Conservation (phyloP, 1,140 invertebrate genomes). For the Holotrichia oblita region DNA sequence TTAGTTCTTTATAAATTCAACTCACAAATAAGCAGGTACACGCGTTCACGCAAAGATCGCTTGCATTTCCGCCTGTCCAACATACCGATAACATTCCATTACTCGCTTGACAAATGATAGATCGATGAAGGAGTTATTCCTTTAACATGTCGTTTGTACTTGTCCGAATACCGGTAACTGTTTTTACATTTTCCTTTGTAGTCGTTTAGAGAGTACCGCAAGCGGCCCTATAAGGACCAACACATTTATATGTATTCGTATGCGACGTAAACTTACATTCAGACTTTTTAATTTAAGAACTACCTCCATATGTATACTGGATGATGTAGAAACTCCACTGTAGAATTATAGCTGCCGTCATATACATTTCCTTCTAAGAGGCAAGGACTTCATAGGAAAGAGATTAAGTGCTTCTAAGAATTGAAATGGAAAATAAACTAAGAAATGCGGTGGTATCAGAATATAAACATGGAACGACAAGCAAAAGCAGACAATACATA, state of each 20-base stretch:
- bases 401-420: not conserved
- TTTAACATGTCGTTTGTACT: constrained; percentile 40
- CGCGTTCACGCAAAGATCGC: constrained; percentile 24
- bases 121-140: constrained; percentile 47
- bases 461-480: not conserved
- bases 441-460: not conserved
- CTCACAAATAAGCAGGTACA: constrained; percentile 24
- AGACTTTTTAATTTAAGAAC: not conserved
- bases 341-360: not conserved
- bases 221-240: constrained; percentile 24
- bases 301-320: not conserved
- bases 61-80: constrained; percentile 44
- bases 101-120: constrained; percentile 46
- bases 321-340: not conserved
- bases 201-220: constrained; percentile 4
- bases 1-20: constrained; percentile 18
- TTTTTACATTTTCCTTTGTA: constrained; percentile 19
- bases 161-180: constrained; percentile 29
- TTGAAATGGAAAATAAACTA: not conserved
- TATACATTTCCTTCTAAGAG: constrained; percentile 4
- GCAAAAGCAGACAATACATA: too few relatives aligned
- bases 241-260: constrained; percentile 35
- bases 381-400: not conserved
- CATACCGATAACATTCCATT: constrained; percentile 41
- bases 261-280: not conserved